phyloP scores from a whole-genome alignment of 2,888 invertebrate genomes.

The Andrena praecox region DNA sequence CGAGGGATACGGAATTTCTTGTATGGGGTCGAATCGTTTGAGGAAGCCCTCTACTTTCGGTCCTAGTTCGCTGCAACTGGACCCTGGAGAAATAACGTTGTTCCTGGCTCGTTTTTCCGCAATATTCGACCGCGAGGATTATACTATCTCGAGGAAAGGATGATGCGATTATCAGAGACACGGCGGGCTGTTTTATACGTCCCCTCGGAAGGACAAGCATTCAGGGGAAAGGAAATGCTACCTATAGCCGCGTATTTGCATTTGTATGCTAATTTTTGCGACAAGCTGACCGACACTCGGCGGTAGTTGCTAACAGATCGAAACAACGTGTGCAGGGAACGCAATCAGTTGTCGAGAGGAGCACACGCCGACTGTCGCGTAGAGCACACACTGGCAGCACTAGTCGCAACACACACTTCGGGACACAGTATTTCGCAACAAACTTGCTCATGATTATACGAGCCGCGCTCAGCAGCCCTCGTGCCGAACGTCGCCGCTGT shows the following conservation, averaged over 20 bases:
- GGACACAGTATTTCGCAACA: not conserved
- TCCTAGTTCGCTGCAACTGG: not conserved
- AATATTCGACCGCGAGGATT: constrained; percentile 19
- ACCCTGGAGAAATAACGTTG: constrained; percentile 7
- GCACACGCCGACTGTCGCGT: not conserved
- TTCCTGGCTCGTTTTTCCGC: constrained; percentile 29
- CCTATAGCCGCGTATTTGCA: not conserved
- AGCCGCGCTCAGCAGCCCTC: not conserved
- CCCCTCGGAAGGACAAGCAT: not conserved
- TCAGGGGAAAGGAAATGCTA: not conserved
- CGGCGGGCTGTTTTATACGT: constrained; percentile 8
- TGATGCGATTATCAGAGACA: constrained; percentile 23
- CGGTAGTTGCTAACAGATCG: not conserved
- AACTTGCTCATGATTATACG: not conserved
- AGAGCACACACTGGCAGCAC: not conserved
- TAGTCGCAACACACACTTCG: not conserved
- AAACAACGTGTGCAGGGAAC: not conserved
- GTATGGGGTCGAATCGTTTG: constrained; percentile 6
- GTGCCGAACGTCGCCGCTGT: too few species aligned
- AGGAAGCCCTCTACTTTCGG: constrained; percentile 20
- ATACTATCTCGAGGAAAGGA: constrained; percentile 7
- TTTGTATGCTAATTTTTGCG: not conserved
- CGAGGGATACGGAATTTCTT: not conserved
- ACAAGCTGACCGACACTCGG: not conserved
- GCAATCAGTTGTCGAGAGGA: not conserved